Conservation (phyloP, 2,888 invertebrate species). For the Calameuta pallipes region DNA sequence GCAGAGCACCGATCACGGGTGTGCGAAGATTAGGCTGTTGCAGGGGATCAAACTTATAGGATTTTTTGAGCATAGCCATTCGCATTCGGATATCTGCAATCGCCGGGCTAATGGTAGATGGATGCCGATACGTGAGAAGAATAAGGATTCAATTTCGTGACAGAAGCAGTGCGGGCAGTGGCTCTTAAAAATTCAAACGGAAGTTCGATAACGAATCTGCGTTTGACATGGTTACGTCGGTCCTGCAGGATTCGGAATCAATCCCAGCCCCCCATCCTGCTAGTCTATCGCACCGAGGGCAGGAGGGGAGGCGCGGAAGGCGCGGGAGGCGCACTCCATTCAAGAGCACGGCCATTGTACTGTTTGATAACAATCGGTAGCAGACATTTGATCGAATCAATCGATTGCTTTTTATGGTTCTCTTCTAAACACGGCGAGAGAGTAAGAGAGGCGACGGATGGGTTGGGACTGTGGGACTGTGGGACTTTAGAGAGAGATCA, state of each 20-base stretch:
- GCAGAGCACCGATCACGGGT: no score
- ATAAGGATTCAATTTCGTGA: slow-evolving; percentile 10
- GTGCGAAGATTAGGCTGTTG: no score
- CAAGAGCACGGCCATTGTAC: slow-evolving; percentile 49
- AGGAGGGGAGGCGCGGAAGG: neutral
- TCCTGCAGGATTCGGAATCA: slow-evolving; percentile 23
- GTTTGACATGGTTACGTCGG: slow-evolving; percentile 32
- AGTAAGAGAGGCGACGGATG: slow-evolving; percentile 23
- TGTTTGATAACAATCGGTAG: slow-evolving; percentile 58
- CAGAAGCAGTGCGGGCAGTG: slow-evolving; percentile 9
- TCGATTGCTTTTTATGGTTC: slow-evolving; percentile 55
- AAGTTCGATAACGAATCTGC: slow-evolving; percentile 36
- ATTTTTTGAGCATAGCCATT: neutral
- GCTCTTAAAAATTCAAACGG: slow-evolving; percentile 17
- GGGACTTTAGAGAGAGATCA: slow-evolving; percentile 3
- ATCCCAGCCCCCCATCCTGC: slow-evolving; percentile 15
- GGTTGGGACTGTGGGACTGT: slow-evolving; percentile 1
- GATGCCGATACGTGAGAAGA: neutral
- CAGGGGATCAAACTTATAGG: no score
- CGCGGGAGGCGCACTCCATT: slow-evolving; percentile 19
- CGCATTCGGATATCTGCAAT: neutral
- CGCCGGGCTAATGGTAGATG: no score
- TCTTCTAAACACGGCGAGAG: slow-evolving; percentile 46
- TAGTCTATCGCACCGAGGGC: slow-evolving; percentile 9
- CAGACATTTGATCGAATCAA: slow-evolving; percentile 60